A percentile compares a stretch with the other conserved stretches of the same genome.
Conservation (phyloP, 1,140 invertebrate genomes). For the Nautilus pompilius region DNA sequence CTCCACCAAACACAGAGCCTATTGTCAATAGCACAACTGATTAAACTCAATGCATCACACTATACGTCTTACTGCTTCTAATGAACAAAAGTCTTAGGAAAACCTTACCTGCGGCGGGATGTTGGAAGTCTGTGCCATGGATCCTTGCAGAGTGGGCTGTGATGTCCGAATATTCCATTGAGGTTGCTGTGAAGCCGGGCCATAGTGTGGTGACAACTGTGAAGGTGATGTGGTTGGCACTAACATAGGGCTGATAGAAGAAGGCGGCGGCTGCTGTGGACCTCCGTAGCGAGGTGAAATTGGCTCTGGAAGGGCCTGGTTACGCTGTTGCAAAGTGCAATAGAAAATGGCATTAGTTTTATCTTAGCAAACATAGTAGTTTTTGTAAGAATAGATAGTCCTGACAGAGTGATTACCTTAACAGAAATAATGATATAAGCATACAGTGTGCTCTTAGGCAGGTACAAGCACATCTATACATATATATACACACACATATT, state of each 20-base stretch:
- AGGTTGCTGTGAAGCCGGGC: slow-evolving; percentile 21
- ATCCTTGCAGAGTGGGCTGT: background rate
- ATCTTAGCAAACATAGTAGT: background rate
- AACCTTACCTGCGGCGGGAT: background rate
- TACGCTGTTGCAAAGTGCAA: slow-evolving; percentile 29
- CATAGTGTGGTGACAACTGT: slow-evolving; percentile 40
- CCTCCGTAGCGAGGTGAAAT: slow-evolving; percentile 43
- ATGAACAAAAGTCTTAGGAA: too few relatives aligned
- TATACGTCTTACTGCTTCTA: too few relatives aligned
- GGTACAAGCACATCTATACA: background rate
- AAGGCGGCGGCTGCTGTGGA: slow-evolving; percentile 16
- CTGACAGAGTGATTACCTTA: background rate
- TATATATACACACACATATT: background rate
- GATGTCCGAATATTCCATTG: slow-evolving; percentile 26
- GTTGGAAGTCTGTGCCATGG: background rate
- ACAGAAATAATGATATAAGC: background rate
- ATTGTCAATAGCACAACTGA: too few relatives aligned
- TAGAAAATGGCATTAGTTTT: background rate
- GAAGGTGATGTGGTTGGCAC: slow-evolving; percentile 18
- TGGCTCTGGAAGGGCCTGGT: slow-evolving; percentile 42
- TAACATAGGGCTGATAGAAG: slow-evolving; percentile 18
- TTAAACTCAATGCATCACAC: too few relatives aligned
- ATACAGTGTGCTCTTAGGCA: background rate
- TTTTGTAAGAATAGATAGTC: background rate
- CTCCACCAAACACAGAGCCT: too few relatives aligned